A percentile compares a stretch with the other conserved stretches of the same genome.
Evolutionary conservation across 2,113 vertebrate genomes (phyloP).

Genomic region (Mellivora capensis): DNA sequence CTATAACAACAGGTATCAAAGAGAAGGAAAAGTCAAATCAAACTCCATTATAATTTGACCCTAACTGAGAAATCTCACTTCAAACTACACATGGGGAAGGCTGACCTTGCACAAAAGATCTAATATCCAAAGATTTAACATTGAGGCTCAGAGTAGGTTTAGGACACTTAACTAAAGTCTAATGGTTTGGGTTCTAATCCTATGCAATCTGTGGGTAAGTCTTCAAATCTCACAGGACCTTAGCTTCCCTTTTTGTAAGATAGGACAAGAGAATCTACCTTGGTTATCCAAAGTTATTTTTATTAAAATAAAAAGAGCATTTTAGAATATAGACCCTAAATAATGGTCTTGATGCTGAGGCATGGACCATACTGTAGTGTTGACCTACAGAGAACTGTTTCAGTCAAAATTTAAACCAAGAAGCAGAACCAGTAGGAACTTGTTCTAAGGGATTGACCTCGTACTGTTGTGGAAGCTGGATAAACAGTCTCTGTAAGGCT

Average conservation of each 20-base stretch:
- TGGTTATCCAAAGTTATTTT: no score
- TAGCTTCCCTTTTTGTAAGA: not conserved
- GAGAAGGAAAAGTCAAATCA: not conserved
- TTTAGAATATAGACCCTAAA: not conserved
- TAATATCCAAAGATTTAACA: not conserved
- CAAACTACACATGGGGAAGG: not conserved
- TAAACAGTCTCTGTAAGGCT: not conserved
- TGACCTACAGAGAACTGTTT: not conserved
- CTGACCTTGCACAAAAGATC: not conserved
- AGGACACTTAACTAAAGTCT: not conserved
- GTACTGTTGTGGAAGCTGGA: not conserved
- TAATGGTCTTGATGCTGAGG: not conserved
- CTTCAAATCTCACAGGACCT: not conserved
- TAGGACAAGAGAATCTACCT: not conserved
- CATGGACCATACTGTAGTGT: not conserved
- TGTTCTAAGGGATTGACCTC: not conserved
- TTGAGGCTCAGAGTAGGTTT: not conserved
- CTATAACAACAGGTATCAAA: not conserved
- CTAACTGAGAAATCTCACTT: not conserved
- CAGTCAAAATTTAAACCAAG: not conserved
- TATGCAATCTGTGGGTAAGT: not conserved
- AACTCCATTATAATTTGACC: not conserved
- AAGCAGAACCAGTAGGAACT: not conserved
- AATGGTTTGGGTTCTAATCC: not conserved
- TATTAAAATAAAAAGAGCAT: no score